Percentiles rank a stretch among this genome's conserved stretches.
Evolutionary conservation across 2,797 vertebrate genomes (phyloP).

Genomic region (Xerus rutilus): DNA sequence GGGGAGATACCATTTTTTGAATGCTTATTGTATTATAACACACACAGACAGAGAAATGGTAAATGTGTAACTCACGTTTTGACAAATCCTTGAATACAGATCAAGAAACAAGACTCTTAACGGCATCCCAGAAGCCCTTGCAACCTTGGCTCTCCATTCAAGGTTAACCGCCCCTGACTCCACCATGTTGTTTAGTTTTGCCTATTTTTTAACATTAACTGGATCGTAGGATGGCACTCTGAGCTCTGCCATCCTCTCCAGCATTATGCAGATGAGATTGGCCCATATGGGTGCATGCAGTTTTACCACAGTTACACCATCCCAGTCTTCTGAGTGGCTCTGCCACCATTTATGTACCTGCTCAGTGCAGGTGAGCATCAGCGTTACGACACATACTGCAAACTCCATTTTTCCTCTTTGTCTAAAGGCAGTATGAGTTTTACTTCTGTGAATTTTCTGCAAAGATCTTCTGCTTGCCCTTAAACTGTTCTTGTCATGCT

Average conservation of each 20-base stretch:
- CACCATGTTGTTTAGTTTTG: neutral
- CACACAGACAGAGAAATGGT: neutral
- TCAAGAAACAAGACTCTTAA: neutral
- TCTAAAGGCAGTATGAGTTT: neutral
- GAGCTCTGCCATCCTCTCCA: neutral
- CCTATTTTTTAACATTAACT: neutral
- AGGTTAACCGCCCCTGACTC: neutral
- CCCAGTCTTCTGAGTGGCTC: too few species aligned
- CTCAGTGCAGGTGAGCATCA: neutral
- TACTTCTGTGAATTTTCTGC: neutral
- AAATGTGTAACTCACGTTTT: neutral
- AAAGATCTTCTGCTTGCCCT: neutral
- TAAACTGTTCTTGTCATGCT: neutral
- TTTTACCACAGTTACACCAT: neutral
- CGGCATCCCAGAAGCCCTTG: neutral
- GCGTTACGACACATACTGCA: neutral
- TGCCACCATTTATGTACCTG: neutral
- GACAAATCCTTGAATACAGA: neutral
- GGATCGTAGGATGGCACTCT: neutral
- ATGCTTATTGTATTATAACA: neutral
- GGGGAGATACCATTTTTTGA: neutral
- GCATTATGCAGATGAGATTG: too few species aligned
- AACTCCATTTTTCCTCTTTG: neutral
- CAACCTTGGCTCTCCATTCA: neutral
- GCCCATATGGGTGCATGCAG: fast-evolving